These are phyloP conservation scores for Patella depressa DNA, from an alignment of 2,888 invertebrate species.

Conservation along the genomic window DNA sequence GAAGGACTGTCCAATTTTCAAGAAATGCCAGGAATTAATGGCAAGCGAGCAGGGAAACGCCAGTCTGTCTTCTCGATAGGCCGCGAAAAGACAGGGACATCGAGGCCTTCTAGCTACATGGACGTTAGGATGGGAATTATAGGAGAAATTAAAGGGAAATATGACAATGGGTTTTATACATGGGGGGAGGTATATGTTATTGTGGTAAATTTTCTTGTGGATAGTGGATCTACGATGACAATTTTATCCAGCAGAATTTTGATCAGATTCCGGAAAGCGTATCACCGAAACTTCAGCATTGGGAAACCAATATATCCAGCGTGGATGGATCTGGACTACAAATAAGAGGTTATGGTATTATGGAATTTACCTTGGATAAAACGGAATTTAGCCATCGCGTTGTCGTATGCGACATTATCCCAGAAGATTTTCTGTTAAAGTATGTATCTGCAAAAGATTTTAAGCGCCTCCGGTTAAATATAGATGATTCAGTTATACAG, in stretches of 20 bases:
- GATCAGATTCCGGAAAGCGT: constrained; percentile 7
- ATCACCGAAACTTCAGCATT: background rate
- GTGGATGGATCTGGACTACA: background rate
- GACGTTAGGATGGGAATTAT: background rate
- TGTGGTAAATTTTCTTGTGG: constrained; percentile 23
- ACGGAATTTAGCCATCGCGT: too few relatives aligned
- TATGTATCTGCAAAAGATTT: constrained; percentile 9
- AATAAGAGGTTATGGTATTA: too few relatives aligned
- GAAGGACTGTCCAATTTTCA: constrained; percentile 15
- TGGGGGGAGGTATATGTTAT: constrained; percentile 4
- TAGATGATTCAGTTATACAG: background rate
- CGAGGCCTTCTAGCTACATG: background rate
- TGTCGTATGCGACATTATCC: too few relatives aligned
- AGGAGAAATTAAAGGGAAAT: constrained; percentile 7
- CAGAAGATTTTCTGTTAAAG: constrained; percentile 11
- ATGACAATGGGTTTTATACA: constrained; percentile 15
- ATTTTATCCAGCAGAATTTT: constrained; percentile 19
- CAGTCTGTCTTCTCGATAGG: constrained; percentile 11
- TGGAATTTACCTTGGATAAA: too few relatives aligned
- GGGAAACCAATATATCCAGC: background rate
- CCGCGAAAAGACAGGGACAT: background rate
- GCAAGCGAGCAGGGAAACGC: constrained; percentile 15
- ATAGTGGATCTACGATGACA: constrained; percentile 28
- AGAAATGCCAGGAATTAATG: constrained; percentile 3
- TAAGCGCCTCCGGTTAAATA: background rate